These are phyloP conservation scores for Tyrophagus putrescentiae DNA, from an alignment of 1,140 invertebrate genomes.

Conservation along the genomic window DNA sequence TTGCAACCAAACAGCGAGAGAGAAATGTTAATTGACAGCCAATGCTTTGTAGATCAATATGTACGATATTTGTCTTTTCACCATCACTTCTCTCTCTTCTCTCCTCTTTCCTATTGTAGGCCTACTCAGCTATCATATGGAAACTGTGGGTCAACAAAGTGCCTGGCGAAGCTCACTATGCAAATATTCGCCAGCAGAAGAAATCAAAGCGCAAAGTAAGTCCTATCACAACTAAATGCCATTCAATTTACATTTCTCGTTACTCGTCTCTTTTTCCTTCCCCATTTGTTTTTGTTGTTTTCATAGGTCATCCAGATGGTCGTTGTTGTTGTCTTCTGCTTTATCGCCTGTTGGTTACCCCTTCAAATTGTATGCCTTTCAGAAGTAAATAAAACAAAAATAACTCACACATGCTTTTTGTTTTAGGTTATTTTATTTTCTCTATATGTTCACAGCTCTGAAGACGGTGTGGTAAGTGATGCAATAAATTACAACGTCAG, in stretches of 20 bases:
- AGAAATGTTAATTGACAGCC: too few relatives aligned
- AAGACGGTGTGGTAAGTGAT: conserved; percentile 24
- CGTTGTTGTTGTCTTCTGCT: neutral
- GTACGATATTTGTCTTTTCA: too few relatives aligned
- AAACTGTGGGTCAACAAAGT: conserved; percentile 31
- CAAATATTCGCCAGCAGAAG: conserved; percentile 26
- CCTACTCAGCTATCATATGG: conserved; percentile 37
- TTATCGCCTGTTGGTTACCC: neutral
- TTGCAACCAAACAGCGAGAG: too few relatives aligned
- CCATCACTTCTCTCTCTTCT: too few relatives aligned
- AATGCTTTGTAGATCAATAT: too few relatives aligned
- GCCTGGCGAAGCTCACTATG: conserved; percentile 29
- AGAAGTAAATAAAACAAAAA: too few relatives aligned
- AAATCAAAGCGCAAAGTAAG: conserved; percentile 29
- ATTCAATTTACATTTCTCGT: neutral
- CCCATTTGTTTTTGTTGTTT: neutral
- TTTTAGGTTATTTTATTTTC: conserved; percentile 34
- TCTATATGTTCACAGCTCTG: conserved; percentile 26
- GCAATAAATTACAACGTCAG: too few relatives aligned
- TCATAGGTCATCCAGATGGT: conserved; percentile 9
- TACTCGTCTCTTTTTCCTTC: neutral
- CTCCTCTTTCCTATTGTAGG: too few relatives aligned
- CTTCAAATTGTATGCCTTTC: neutral
- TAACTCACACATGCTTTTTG: conserved; percentile 15
- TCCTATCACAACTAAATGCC: neutral